These are phyloP conservation scores for Myrmecophaga tridactyla DNA, from an alignment of 2,113 vertebrate species.

Conservation along the genomic window DNA sequence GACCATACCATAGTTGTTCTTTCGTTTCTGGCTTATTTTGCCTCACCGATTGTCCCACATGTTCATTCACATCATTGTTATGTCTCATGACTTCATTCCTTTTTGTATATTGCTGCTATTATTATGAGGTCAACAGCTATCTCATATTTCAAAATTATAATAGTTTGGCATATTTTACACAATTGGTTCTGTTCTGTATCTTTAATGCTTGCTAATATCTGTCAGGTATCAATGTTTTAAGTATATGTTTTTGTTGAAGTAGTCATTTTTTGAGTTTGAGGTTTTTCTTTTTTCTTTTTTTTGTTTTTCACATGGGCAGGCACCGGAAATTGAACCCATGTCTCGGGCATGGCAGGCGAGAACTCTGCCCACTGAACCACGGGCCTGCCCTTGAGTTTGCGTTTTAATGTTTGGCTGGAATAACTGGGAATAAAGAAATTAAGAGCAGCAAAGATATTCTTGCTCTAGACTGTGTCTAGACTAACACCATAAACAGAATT, in stretches of 20 bases:
- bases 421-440: conserved; percentile 33
- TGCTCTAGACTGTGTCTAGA: not conserved
- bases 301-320: too few relatives aligned
- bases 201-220: conserved; percentile 17
- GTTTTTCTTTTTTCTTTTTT: too few relatives aligned
- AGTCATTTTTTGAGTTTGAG: not conserved
- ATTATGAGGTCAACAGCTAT: not conserved
- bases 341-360: too few relatives aligned
- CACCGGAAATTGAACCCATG: too few relatives aligned
- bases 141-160: not conserved
- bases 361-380: too few relatives aligned
- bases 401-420: conserved; percentile 18
- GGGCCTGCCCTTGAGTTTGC: not conserved
- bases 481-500: not conserved
- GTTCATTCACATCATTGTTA: too few relatives aligned
- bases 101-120: too few relatives aligned
- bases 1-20: too few relatives aligned
- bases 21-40: too few relatives aligned
- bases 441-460: not conserved
- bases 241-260: not conserved
- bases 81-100: too few relatives aligned
- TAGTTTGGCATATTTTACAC: not conserved
- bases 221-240: conserved; percentile 21
- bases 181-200: not conserved
- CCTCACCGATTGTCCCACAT: too few relatives aligned